These are phyloP conservation scores for Phenganax stokvisi DNA, from an alignment of 92 coral and sea anemone species.

Conservation along the genomic window DNA sequence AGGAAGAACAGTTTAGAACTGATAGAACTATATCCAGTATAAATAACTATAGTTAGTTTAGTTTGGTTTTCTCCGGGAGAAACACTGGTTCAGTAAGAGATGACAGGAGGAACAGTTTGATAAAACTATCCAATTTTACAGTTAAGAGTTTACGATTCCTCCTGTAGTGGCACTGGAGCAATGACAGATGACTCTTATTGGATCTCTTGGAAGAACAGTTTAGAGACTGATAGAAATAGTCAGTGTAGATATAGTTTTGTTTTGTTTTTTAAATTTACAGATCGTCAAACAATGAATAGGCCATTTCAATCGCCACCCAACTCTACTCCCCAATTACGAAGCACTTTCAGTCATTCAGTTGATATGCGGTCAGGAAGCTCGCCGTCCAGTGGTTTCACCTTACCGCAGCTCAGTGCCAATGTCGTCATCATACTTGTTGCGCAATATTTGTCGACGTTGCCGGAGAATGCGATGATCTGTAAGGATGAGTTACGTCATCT, in stretches of 20 bases:
- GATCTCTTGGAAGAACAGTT: conserved; percentile 35
- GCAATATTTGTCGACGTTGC: conserved; percentile 82
- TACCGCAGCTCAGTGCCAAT: conserved; percentile 17
- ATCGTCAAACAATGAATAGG: conserved; percentile 5
- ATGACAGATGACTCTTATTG: background rate
- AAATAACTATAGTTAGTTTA: no score
- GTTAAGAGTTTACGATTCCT: no score
- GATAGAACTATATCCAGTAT: no score
- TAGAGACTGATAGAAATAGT: conserved; percentile 42
- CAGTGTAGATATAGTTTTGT: background rate
- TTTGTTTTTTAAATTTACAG: background rate
- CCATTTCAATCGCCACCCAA: conserved; percentile 10
- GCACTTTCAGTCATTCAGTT: conserved; percentile 48
- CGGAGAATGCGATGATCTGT: conserved; percentile 75
- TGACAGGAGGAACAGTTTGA: no score
- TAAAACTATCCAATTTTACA: no score
- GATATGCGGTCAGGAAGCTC: conserved; percentile 8
- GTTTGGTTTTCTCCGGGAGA: no score
- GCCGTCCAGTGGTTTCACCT: conserved; percentile 22
- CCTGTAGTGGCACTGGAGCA: no score
- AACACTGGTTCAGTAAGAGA: no score
- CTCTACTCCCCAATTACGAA: conserved; percentile 47
- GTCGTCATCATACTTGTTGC: conserved; percentile 56
- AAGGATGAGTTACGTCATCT: conserved; percentile 33
- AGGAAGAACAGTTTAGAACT: no score